phyloP scores from a whole-genome alignment of 2,888 invertebrate species.

The Nasonovia ribisnigri region DNA sequence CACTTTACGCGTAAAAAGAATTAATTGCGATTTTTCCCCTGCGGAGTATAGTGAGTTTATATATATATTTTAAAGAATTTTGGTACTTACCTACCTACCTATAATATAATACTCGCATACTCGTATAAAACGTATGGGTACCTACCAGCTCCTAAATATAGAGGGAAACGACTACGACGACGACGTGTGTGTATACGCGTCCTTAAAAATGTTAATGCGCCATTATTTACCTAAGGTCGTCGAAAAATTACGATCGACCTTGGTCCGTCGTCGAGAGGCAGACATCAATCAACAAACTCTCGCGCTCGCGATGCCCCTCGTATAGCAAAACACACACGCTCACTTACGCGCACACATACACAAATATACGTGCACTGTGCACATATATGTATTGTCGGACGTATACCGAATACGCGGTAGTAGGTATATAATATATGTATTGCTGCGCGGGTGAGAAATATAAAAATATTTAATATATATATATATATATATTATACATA shows the following conservation, averaged over 20 bases:
- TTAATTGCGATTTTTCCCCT: background rate
- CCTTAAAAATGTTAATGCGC: conserved; percentile 58
- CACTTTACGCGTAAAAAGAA: background rate
- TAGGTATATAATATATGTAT: conserved; percentile 6
- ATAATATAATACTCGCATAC: background rate
- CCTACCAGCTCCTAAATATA: background rate
- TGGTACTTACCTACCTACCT: background rate
- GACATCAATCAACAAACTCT: conserved; percentile 61
- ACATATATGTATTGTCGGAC: background rate
- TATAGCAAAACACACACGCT: conserved; percentile 14
- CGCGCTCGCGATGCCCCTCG: background rate
- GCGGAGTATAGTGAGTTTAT: background rate
- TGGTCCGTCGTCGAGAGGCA: conserved; percentile 52
- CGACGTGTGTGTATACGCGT: background rate
- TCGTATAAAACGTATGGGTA: background rate
- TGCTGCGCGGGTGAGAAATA: conserved; percentile 40
- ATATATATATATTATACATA: too few relatives aligned
- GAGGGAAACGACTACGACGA: background rate
- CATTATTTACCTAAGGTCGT: conserved; percentile 65
- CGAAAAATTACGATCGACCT: conserved; percentile 57
- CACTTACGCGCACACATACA: background rate
- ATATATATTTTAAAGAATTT: background rate
- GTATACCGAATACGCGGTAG: conserved; percentile 45
- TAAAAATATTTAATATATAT: background rate
- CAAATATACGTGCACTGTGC: background rate